Percentiles rank a stretch among this genome's conserved stretches.
These are phyloP conservation scores for Goniozus legneri DNA, from an alignment of 1,140 invertebrate species.

Conservation along the genomic window DNA sequence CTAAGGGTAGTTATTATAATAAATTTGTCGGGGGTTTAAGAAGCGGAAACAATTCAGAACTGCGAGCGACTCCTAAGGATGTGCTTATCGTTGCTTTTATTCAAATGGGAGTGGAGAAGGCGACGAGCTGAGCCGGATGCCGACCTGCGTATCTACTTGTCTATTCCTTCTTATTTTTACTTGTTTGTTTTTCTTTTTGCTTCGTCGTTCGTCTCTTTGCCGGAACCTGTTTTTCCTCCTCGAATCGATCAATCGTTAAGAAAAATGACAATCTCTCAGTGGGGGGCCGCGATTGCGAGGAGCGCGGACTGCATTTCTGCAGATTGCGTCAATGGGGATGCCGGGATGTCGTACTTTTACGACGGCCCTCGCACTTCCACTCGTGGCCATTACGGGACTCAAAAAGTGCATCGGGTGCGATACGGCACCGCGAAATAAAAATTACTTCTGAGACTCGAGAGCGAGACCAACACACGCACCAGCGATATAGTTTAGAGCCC, in stretches of 20 bases:
- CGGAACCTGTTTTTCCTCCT: constrained; percentile 11
- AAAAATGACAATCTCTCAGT: too few relatives aligned
- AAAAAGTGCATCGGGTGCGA: too few relatives aligned
- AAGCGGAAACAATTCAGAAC: constrained; percentile 55
- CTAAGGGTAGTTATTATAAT: constrained; percentile 55
- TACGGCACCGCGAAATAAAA: too few relatives aligned
- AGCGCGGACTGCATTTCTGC: too few relatives aligned
- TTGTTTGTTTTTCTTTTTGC: background rate
- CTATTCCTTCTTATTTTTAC: constrained; percentile 1
- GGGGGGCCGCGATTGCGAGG: too few relatives aligned
- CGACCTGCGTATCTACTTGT: constrained; percentile 32
- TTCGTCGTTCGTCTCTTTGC: too few relatives aligned
- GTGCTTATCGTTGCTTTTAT: constrained; percentile 56
- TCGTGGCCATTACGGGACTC: too few relatives aligned
- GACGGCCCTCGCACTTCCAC: too few relatives aligned
- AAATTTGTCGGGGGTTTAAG: constrained; percentile 55
- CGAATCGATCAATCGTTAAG: background rate
- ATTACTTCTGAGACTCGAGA: too few relatives aligned
- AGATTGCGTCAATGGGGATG: too few relatives aligned
- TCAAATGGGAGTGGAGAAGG: constrained; percentile 50
- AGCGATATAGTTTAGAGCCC: constrained; percentile 31
- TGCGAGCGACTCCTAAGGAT: constrained; percentile 52
- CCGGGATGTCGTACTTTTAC: too few relatives aligned
- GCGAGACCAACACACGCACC: too few relatives aligned
- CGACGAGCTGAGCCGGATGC: constrained; percentile 39